Base-by-base conservation (phyloP, 2,888 invertebrate species). In the Bibio marci region DNA sequence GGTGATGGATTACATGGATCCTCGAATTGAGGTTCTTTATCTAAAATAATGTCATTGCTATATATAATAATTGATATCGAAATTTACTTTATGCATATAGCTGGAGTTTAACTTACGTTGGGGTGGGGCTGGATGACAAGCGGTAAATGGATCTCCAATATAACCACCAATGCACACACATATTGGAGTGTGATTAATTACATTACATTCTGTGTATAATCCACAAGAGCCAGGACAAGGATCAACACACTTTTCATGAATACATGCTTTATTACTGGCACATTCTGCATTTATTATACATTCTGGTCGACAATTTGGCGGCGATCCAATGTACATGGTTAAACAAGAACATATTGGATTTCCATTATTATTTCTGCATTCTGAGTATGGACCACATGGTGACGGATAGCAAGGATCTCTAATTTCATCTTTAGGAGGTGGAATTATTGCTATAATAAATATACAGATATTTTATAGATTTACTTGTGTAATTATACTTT, bases 141-240 rank as follows among this genome's bases (percentile, higher is more conserved):
- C 19, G 6, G 32, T 40, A 32, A 32, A 40, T 17, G 75, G 73
- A 60, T 75, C 72, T 26, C 78, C 78, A 38, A 63, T 66, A 47
- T 65, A 70, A 18, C 69, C 70, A 13, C 65, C 59, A 1, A 64
- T 52, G 46, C 77, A 78, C 17, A 69, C 63, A 51, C 78, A 78
- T 35, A 71, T 67, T 3, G 76, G 72, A 27, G 69, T 63, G 49
- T 77, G 77, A 46, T 71, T 71, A 35, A 71, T 63, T 14, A 75
- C 73, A 34, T 57, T 58, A 54, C 76, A 70, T 46, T 60, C 56
- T 33, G 77, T 67, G 44, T 64, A 62, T 50, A 63, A 54, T 43
- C 76, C 75, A 53, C 76, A 79, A 1, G 75, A 69, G n/a, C 76
- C 76, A 30, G 69, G 70, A 47, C 79, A 80, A 2, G 78, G 77